Evolutionary conservation across 53 echinoderm and acorn worm species (phyloP).

Genomic region (Echinarachnius parma): DNA sequence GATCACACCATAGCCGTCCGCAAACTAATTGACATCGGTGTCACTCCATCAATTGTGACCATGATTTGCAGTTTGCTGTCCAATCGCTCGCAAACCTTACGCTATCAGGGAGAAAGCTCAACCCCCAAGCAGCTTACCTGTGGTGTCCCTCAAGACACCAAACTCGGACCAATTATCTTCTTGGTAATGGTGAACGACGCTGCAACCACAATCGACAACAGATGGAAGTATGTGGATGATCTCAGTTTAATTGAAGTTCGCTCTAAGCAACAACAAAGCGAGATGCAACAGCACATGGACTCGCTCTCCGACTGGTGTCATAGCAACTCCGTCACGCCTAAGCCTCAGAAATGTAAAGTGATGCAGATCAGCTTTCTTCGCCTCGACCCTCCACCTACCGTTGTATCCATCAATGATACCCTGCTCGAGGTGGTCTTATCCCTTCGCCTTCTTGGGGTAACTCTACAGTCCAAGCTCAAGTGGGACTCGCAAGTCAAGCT

Average conservation of each 20-base stretch:
- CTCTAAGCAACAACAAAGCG: too few species aligned
- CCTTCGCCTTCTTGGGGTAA: too few species aligned
- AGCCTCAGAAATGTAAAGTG: not conserved
- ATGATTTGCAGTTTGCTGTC: constrained; percentile 41
- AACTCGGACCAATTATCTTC: constrained; percentile 29
- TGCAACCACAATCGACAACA: too few species aligned
- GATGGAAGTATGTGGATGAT: constrained; percentile 2
- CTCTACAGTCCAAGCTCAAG: too few species aligned
- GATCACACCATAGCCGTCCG: constrained; percentile 24
- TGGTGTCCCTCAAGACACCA: constrained; percentile 49
- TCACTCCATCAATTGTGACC: constrained; percentile 15
- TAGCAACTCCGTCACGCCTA: not conserved
- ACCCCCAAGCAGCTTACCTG: not conserved
- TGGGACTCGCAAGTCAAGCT: too few species aligned
- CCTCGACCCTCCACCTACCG: too few species aligned
- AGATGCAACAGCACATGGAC: not conserved
- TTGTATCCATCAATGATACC: too few species aligned
- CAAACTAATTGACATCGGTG: constrained; percentile 31
- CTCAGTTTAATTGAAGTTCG: too few species aligned
- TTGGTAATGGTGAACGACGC: constrained; percentile 21
- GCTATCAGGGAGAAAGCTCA: constrained; percentile 17
- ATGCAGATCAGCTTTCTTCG: not conserved
- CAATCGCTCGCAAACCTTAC: constrained; percentile 22
- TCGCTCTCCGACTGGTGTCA: not conserved
- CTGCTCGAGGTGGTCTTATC: too few species aligned